Conservation (phyloP, 2,113 vertebrate genomes). For the Seriola dumerili region DNA sequence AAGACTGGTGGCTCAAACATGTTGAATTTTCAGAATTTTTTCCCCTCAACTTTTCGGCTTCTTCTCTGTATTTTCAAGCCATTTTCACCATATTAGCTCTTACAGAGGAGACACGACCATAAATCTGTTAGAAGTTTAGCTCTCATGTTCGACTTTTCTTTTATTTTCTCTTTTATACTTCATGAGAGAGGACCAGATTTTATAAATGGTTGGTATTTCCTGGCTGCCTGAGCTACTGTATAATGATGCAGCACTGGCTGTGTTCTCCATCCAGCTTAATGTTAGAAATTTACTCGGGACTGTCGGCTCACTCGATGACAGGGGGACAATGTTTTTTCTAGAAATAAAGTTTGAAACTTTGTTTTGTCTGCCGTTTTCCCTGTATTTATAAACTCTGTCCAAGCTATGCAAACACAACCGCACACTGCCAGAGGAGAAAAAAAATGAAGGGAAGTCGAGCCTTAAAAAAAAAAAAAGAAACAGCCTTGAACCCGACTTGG, state of each 20-base stretch:
- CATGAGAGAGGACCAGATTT: slow-evolving; percentile 63
- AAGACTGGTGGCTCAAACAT: slow-evolving; percentile 54
- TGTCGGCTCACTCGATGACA: slow-evolving; percentile 52
- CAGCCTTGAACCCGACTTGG: slow-evolving; percentile 66
- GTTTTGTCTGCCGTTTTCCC: slow-evolving; percentile 67
- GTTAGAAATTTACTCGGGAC: slow-evolving; percentile 43
- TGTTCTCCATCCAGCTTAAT: slow-evolving; percentile 54
- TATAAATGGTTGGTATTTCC: slow-evolving; percentile 70
- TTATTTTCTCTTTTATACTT: slow-evolving; percentile 61
- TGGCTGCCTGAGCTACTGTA: slow-evolving; percentile 77
- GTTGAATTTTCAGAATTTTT: slow-evolving; percentile 20
- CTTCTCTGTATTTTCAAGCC: slow-evolving; percentile 21
- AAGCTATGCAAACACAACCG: slow-evolving; percentile 65
- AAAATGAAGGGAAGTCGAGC: slow-evolving; percentile 41
- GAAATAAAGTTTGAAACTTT: slow-evolving; percentile 80
- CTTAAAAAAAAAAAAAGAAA: slow-evolving; percentile 46
- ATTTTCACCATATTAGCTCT: slow-evolving; percentile 40
- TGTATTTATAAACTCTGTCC: slow-evolving; percentile 70
- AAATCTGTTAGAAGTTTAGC: slow-evolving; percentile 53
- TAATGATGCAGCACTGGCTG: slow-evolving; percentile 62
- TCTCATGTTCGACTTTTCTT: slow-evolving; percentile 59
- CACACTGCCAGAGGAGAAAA: slow-evolving; percentile 41
- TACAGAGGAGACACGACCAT: slow-evolving; percentile 24
- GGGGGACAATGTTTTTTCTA: slow-evolving; percentile 64
- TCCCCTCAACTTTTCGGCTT: neutral